Evolutionary conservation across 2,113 vertebrate species (phyloP).

Genomic region (Dryoscopus gambensis): DNA sequence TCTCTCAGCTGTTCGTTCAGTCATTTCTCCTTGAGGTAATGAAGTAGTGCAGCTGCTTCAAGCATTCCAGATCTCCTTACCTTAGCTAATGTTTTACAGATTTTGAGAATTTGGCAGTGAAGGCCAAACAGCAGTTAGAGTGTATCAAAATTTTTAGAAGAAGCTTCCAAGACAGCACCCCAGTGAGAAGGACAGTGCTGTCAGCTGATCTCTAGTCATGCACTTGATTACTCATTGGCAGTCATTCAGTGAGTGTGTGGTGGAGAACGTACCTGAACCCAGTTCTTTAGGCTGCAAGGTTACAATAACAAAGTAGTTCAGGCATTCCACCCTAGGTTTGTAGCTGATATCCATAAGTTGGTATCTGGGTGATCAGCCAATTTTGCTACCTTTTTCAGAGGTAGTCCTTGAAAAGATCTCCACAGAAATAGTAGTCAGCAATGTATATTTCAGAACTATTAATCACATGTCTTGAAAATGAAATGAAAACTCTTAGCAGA

Average conservation of each 20-base stretch:
- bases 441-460: neutral
- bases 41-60: neutral
- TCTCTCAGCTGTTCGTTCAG: neutral
- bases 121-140: neutral
- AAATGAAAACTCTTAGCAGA: neutral
- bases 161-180: neutral
- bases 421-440: neutral
- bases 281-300: neutral
- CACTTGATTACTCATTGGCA: neutral
- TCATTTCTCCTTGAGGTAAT: neutral
- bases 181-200: neutral
- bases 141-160: neutral
- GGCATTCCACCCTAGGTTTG: neutral
- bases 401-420: neutral
- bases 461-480: neutral
- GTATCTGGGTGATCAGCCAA: neutral
- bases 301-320: neutral
- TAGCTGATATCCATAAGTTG: neutral
- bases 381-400: neutral
- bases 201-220: neutral
- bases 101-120: neutral
- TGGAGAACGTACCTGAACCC: neutral
- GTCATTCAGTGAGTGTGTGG: neutral
- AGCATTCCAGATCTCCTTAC: neutral
- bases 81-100: neutral